phyloP scores from a whole-genome alignment of 2,113 vertebrate genomes.

The Aphelocoma coerulescens region DNA sequence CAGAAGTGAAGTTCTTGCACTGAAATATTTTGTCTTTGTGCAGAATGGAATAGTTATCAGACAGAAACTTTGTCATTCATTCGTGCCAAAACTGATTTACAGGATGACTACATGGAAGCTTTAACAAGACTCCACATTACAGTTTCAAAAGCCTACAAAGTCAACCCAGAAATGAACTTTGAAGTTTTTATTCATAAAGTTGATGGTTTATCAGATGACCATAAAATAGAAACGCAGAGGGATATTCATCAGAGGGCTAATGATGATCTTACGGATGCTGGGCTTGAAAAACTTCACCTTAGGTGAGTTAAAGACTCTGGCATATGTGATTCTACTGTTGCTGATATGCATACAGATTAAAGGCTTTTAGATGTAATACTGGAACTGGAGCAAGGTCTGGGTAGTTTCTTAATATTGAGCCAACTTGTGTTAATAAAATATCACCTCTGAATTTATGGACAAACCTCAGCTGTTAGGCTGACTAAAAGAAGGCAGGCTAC shows the following conservation, averaged over 20 bases:
- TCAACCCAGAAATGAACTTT: slow-evolving; percentile 99
- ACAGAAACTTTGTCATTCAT: background rate
- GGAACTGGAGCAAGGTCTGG: background rate
- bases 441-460: background rate
- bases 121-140: slow-evolving; percentile 94
- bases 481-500: background rate
- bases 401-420: background rate
- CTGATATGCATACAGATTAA: background rate
- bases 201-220: slow-evolving; percentile 96
- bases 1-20: background rate
- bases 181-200: slow-evolving; percentile 99
- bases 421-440: background rate
- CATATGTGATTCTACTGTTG: background rate
- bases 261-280: slow-evolving; percentile 95
- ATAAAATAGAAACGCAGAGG: slow-evolving; percentile 99
- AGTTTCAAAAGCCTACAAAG: slow-evolving; percentile 95
- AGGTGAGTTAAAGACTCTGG: slow-evolving; percentile 72
- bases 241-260: slow-evolving; percentile 99
- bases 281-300: slow-evolving; percentile 96
- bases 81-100: slow-evolving; percentile 54
- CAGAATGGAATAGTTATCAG: background rate
- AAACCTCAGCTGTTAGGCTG: background rate
- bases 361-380: background rate
- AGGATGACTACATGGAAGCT: slow-evolving; percentile 99
- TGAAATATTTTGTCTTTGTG: background rate